These are phyloP conservation scores for Tenthredo mesomela DNA, from an alignment of 2,888 invertebrate species.

Conservation along the genomic window DNA sequence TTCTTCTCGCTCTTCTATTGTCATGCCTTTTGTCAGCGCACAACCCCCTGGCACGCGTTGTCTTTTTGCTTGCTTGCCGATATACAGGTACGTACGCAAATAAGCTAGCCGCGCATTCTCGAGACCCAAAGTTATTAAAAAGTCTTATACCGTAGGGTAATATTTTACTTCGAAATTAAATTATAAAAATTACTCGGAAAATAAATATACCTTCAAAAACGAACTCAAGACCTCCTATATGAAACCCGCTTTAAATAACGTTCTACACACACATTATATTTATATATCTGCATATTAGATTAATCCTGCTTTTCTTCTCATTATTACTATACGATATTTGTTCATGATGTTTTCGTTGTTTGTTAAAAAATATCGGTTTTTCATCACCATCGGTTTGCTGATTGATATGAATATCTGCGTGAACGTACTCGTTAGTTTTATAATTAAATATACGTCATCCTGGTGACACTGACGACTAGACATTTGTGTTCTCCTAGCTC, in stretches of 20 bases:
- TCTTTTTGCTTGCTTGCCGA: slow-evolving; percentile 21
- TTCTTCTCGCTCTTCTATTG: not conserved
- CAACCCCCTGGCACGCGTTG: slow-evolving; percentile 3
- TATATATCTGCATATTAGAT: not conserved
- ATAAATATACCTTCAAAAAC: not conserved
- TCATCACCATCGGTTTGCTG: not conserved
- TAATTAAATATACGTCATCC: slow-evolving; percentile 16
- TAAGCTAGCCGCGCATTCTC: not conserved
- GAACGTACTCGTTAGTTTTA: slow-evolving; percentile 8
- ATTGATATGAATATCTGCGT: not conserved
- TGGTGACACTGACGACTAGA: too few relatives aligned
- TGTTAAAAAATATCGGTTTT: slow-evolving; percentile 3
- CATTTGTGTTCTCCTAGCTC: not conserved
- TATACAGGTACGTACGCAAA: slow-evolving; percentile 18
- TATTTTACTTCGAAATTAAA: not conserved
- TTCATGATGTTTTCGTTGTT: slow-evolving; percentile 5
- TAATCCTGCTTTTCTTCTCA: not conserved
- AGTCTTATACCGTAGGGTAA: not conserved
- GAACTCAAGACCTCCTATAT: not conserved
- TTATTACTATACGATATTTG: not conserved
- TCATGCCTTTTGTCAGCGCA: slow-evolving; percentile 27
- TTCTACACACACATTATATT: too few relatives aligned
- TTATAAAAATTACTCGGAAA: slow-evolving; percentile 2
- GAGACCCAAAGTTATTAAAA: slow-evolving; percentile 9
- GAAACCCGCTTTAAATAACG: not conserved